phyloP scores from a whole-genome alignment of 2,113 vertebrate genomes.

The Agelaius tricolor region DNA sequence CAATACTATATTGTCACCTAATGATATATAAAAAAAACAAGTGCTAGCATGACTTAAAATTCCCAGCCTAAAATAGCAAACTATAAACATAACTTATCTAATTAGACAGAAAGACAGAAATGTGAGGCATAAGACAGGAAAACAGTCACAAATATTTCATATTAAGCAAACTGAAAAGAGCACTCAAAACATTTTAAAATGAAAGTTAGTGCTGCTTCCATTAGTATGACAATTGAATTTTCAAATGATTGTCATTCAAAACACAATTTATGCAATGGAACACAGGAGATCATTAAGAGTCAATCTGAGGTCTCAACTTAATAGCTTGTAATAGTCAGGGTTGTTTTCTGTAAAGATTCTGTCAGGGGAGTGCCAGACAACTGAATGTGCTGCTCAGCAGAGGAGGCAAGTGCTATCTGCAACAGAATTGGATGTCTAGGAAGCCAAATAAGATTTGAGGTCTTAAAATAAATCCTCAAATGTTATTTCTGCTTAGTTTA shows the following conservation, averaged over 20 bases:
- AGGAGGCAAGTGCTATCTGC: not conserved
- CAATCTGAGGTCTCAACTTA: slow-evolving; percentile 26
- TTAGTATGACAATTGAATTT: not conserved
- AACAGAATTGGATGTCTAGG: not conserved
- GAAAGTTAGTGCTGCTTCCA: not conserved
- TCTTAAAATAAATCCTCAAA: not conserved
- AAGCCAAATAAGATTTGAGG: not conserved
- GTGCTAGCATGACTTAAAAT: not conserved
- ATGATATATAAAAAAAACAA: not conserved
- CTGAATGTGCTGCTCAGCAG: not conserved
- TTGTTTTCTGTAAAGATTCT: not conserved
- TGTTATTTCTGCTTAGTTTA: not conserved
- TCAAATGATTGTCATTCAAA: not conserved
- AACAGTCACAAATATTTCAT: not conserved
- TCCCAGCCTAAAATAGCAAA: not conserved
- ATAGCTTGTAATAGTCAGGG: not conserved
- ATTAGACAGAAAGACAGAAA: not conserved
- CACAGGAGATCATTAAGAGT: not conserved
- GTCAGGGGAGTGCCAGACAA: not conserved
- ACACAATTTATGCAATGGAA: not conserved
- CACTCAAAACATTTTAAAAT: not conserved
- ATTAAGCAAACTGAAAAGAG: not conserved
- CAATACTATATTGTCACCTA: not conserved
- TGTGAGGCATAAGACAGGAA: not conserved
- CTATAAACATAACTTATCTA: not conserved